Evolutionary conservation across 92 coral and sea anemone genomes (phyloP).

Genomic region (Parazoanthus swiftii): DNA sequence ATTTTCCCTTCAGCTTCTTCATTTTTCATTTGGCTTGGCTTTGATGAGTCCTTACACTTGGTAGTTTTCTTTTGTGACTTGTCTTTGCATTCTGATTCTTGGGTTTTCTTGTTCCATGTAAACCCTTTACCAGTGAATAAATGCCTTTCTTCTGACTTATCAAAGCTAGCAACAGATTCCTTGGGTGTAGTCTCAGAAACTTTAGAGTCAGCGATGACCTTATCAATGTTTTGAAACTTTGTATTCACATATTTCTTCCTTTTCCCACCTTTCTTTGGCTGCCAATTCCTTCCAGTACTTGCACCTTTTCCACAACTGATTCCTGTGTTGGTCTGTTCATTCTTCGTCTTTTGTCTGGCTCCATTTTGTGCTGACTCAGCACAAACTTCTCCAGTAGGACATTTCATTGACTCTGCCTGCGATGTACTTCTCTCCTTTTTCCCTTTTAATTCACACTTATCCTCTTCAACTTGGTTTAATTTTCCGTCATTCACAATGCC

Average conservation of each 20-base stretch:
- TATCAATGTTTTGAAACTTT: slow-evolving; percentile 29
- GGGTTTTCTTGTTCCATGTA: slow-evolving; percentile 24
- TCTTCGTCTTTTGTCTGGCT: slow-evolving; percentile 9
- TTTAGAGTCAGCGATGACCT: background rate
- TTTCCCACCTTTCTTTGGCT: slow-evolving; percentile 17
- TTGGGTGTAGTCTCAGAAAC: background rate
- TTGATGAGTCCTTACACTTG: slow-evolving; percentile 1
- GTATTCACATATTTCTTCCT: slow-evolving; percentile 32
- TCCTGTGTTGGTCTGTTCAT: slow-evolving; percentile 11
- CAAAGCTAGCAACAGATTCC: background rate
- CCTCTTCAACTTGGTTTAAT: background rate
- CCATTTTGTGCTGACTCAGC: background rate
- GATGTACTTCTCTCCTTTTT: background rate
- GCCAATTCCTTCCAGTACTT: slow-evolving; percentile 11
- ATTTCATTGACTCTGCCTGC: background rate
- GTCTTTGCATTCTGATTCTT: background rate
- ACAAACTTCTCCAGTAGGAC: background rate
- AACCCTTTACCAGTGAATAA: slow-evolving; percentile 25
- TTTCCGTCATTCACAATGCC: background rate
- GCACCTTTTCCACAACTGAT: background rate
- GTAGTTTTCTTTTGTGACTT: background rate
- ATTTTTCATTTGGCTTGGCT: background rate
- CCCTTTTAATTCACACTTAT: background rate
- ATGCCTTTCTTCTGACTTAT: slow-evolving; percentile 11
- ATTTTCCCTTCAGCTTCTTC: background rate